Evolutionary conservation across 2,113 vertebrate genomes (phyloP).

Genomic region (Muntiacus reevesi): DNA sequence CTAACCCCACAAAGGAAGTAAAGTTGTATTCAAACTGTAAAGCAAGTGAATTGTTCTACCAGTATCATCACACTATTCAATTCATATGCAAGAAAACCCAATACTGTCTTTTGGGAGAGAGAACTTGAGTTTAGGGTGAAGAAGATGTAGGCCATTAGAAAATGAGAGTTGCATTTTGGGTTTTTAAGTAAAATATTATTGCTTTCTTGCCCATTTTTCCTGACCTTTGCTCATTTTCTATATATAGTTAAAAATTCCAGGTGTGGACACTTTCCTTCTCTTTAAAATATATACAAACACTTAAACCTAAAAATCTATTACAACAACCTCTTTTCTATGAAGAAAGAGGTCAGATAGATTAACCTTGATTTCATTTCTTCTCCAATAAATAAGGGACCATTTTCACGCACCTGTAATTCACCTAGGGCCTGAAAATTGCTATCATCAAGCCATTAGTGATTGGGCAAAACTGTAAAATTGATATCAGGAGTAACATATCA

Average conservation of each 20-base stretch:
- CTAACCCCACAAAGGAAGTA: not conserved
- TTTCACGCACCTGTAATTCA: slow-evolving; percentile 55
- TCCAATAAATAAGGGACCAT: slow-evolving; percentile 46
- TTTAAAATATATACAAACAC: not conserved
- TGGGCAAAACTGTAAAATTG: slow-evolving; percentile 51
- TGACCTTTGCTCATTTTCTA: not conserved
- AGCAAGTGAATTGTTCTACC: not conserved
- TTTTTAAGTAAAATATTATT: not conserved
- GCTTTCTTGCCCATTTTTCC: not conserved
- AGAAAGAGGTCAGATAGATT: slow-evolving; percentile 44
- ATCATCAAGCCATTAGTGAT: slow-evolving; percentile 44
- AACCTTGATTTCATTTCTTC: slow-evolving; percentile 53
- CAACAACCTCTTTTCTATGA: not conserved
- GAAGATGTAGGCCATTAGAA: not conserved
- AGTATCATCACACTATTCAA: not conserved
- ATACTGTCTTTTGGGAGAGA: not conserved
- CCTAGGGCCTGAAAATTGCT: slow-evolving; percentile 46
- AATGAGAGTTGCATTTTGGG: not conserved
- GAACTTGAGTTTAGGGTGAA: not conserved
- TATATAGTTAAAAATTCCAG: not conserved
- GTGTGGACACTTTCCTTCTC: not conserved
- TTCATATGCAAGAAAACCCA: not conserved
- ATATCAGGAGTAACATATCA: slow-evolving; percentile 29
- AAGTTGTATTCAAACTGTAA: not conserved
- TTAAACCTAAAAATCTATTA: not conserved